These are phyloP conservation scores for Halocaridina rubra DNA, from an alignment of 2,888 invertebrate genomes.

Conservation along the genomic window DNA sequence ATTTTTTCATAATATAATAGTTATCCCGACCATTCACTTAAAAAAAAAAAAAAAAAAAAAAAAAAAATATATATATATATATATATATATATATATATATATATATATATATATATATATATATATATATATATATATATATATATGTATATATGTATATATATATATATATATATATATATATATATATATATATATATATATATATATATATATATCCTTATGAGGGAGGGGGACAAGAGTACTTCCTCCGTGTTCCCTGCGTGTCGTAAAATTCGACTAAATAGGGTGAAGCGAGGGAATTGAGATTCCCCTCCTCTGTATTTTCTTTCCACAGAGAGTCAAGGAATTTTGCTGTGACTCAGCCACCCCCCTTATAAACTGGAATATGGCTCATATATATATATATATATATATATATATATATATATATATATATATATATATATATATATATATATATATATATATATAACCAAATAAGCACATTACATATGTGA, in stretches of 20 bases:
- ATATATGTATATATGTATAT: background rate
- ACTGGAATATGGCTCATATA: background rate
- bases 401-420: background rate
- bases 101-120: background rate
- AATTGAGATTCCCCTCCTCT: too few relatives aligned
- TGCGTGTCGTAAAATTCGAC: too few relatives aligned
- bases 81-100: constrained; percentile 16
- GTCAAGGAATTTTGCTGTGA: too few relatives aligned
- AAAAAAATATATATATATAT: background rate
- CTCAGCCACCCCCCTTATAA: too few relatives aligned
- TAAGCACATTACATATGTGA: too few relatives aligned
- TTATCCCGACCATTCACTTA: background rate
- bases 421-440: background rate
- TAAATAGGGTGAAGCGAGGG: too few relatives aligned
- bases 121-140: background rate
- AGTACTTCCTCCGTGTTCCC: too few relatives aligned
- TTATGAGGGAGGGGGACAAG: too few relatives aligned
- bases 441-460: background rate
- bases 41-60: background rate
- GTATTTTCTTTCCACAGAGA: too few relatives aligned
- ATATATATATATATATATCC: background rate
- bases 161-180: background rate
- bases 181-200: background rate
- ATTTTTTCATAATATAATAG: too few relatives aligned
- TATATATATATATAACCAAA: too few relatives aligned